Evolutionary conservation across 1,140 invertebrate species (phyloP), one percentile per base, ranked within the genome.

Genomic region (Aethina tumida): DNA sequence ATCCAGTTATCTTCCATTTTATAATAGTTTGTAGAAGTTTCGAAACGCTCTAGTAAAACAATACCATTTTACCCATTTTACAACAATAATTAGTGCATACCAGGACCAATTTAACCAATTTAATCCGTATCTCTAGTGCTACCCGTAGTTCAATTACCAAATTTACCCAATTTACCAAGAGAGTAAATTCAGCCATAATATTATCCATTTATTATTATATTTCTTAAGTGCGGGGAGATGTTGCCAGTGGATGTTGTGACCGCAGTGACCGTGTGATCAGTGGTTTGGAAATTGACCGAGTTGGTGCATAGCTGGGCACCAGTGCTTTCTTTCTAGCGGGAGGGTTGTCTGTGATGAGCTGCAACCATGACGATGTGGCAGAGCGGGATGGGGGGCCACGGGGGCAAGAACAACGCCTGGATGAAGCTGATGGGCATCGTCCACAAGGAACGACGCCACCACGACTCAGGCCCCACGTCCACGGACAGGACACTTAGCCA

Each of bases 351-450:
- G 53, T 60, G 46, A 58, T 61, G 57, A 50, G 26, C 53, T 44
- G 49, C 53, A 49, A 53, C 30, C 51, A 71, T 73, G 69, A 71
- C 73, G 63, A 82, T 83, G 79, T 81, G 79, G 79, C 78, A 81
- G 64, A 79, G 78, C 63, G 61, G 61, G 52, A 79, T 79, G 62
- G 79, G 79, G 73, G 77, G 79, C 55, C 71, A 75, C 66, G 77
- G 79, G 55, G 73, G 67, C 49, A 68, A 68, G 54, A 81, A 81
- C 71, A 83, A 82, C 64, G 79, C 80, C 45, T 84, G 80, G 80
- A 79, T 82, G 74, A 82, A 82, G 57, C 66, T 84, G 34, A 84
- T 84, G 80, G 79, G 79, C 46, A 83, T 84, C 52, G 79, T 84
- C 31, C 79, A 82, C 66, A 81, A 82, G 63, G 76, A 80, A 57